Base-by-base conservation (phyloP, 1,140 invertebrate genomes). In the Psilanteris sp. region DNA sequence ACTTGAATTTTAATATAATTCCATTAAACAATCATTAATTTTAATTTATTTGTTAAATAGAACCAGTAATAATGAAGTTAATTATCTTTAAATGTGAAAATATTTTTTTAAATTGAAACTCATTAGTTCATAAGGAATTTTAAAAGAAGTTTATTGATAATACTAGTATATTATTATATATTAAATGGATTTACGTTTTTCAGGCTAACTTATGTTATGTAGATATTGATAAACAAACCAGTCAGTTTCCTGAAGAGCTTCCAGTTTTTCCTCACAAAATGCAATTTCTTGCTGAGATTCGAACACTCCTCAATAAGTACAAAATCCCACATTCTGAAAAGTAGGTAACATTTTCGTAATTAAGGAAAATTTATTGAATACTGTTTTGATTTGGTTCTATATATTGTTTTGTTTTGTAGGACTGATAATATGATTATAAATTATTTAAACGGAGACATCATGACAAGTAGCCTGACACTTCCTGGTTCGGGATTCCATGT, bases 211-310 rank as follows among this genome's bases (percentile, higher is more conserved):
- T 99, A 15, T 99, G 98, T 89, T 94, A 97, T 85, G 96, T 99
- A 27, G 97, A 99, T 88, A 95, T 99, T 67, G 98, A 99, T 87
- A 95, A 94, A 72, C 94, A 94, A 75, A 92, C 91, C 71, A 93
- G 98, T 73, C 96, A 98, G 86, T 90, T 97, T 77, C 97, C 98
- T 0, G 98, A 99, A 89, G 98, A 99, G 87, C 87, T 99, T 72
- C 97, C 97, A 0, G 90, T 92, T 37, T 98, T 99, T 88, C 98
- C 98, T 0, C 94, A 98, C 82, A 92, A 93, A 77, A 90, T 92
- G 55, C 94, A 97, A 73, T 94, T 99, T 73, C 92, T 94, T 66
- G 90, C 93, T 36, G 97, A 99, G 88, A 91, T 99, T 18, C 92
- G 91, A 78, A 91, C 94, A 71, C 89, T 95, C 46, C 88, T 97